A percentile compares a stretch with the other conserved stretches of the same genome.
These are phyloP conservation scores for Drosophila anceps DNA, from an alignment of 2,888 invertebrate genomes.

Conservation along the genomic window DNA sequence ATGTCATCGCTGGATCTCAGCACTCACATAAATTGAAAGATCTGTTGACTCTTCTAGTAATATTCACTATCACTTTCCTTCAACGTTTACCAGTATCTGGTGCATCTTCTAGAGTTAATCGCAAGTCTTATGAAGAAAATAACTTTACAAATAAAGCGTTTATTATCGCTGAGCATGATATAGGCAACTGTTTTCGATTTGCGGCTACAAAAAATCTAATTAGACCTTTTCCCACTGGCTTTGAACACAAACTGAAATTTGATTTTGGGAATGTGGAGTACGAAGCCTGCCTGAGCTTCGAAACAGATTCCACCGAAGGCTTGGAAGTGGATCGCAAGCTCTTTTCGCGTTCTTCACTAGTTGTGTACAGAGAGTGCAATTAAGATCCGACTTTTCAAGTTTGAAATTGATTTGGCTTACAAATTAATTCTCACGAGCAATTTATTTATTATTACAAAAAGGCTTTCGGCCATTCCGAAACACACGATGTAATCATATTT, in stretches of 20 bases:
- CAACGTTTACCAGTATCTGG: neutral
- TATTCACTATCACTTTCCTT: neutral
- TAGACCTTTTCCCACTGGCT: constrained; percentile 18
- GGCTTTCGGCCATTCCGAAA: constrained; percentile 24
- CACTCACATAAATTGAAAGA: constrained; percentile 2
- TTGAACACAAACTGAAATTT: constrained; percentile 27
- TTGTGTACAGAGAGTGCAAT: neutral
- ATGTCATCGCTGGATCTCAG: constrained; percentile 28
- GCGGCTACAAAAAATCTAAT: neutral
- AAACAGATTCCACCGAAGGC: constrained; percentile 2
- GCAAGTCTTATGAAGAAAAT: neutral
- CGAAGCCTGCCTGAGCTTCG: neutral
- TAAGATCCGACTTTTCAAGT: neutral
- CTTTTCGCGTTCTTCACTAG: neutral
- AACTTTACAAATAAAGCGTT: neutral
- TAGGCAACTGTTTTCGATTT: neutral
- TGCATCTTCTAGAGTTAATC: neutral
- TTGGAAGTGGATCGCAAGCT: constrained; percentile 35
- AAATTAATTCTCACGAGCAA: constrained; percentile 51
- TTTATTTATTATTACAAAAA: constrained; percentile 45
- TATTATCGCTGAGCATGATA: constrained; percentile 17
- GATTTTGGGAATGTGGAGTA: neutral
- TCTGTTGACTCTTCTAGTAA: neutral
- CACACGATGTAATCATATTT: constrained; percentile 43
- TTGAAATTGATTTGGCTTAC: constrained; percentile 24